These are phyloP conservation scores for Thelaira solivaga DNA, from an alignment of 2,888 invertebrate species.

Conservation along the genomic window DNA sequence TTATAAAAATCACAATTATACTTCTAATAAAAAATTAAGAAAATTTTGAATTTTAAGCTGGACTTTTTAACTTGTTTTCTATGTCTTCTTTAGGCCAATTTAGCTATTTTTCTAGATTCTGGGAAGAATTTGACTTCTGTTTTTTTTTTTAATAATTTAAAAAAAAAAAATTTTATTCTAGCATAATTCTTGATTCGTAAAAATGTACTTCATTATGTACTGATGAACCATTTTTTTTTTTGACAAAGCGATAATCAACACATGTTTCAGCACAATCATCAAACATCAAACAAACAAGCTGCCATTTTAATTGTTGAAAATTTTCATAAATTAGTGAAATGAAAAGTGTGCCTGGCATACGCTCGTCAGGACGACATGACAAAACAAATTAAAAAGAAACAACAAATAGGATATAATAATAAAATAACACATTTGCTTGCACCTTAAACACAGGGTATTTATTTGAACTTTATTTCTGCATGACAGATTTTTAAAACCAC, in stretches of 20 bases:
- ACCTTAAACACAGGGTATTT: conserved; percentile 10
- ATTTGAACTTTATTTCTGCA: conserved; percentile 21
- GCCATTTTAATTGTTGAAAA: neutral
- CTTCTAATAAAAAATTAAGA: too few species aligned
- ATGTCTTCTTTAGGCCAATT: too few species aligned
- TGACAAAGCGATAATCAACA: conserved; percentile 2
- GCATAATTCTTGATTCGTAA: too few species aligned
- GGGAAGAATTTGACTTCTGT: too few species aligned
- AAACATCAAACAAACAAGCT: neutral
- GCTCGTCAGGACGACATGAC: conserved; percentile 31
- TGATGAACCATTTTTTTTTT: neutral
- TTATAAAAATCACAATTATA: too few species aligned
- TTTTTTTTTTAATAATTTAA: too few species aligned
- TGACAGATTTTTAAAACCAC: conserved; percentile 36
- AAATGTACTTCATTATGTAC: too few species aligned
- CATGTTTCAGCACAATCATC: conserved; percentile 5
- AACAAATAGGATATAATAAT: neutral
- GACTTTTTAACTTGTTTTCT: too few species aligned
- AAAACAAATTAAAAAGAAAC: neutral
- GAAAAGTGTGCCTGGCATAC: conserved; percentile 49
- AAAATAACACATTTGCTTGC: conserved; percentile 18
- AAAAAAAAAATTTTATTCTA: too few species aligned
- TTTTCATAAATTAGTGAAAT: conserved; percentile 4
- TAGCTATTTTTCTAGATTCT: too few species aligned
- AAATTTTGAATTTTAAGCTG: too few species aligned